A percentile compares a stretch with the other conserved stretches of the same genome.
phyloP scores from a whole-genome alignment of 2,888 invertebrate genomes.

The Pocota personata region DNA sequence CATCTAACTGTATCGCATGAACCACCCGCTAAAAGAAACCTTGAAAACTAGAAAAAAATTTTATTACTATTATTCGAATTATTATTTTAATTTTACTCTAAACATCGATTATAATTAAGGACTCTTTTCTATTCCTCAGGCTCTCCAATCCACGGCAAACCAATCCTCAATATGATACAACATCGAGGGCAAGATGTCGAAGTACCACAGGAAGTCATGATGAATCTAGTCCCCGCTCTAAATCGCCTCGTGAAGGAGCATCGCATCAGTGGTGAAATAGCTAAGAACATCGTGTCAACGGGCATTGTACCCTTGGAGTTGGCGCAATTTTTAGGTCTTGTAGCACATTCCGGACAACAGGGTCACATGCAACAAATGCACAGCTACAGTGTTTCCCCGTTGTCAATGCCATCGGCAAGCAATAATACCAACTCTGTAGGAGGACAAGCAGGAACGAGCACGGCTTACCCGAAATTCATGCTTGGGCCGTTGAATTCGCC shows the following conservation, averaged over 20 bases:
- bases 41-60: no score
- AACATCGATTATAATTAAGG: not conserved
- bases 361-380: conserved; percentile 80
- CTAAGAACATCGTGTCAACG: conserved; percentile 82
- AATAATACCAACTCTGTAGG: conserved; percentile 30
- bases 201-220: conserved; percentile 83
- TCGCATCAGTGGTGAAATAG: conserved; percentile 81
- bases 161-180: conserved; percentile 77
- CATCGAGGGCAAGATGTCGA: conserved; percentile 81
- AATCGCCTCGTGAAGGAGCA: conserved; percentile 83
- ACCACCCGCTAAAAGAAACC: no score
- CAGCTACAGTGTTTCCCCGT: conserved; percentile 81
- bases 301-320: conserved; percentile 83
- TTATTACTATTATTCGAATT: no score
- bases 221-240: conserved; percentile 82
- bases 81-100: no score
- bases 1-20: no score
- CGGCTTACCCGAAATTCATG: conserved; percentile 76
- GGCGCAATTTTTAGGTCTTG: conserved; percentile 84
- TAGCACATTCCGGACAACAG: conserved; percentile 83
- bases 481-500: conserved; percentile 75
- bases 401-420: conserved; percentile 77
- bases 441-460: conserved; percentile 37
- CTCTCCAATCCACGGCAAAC: conserved; percentile 86
- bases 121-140: conserved; percentile 81